Conservation (phyloP, 2,797 vertebrate species). For the Amblyraja radiata region DNA sequence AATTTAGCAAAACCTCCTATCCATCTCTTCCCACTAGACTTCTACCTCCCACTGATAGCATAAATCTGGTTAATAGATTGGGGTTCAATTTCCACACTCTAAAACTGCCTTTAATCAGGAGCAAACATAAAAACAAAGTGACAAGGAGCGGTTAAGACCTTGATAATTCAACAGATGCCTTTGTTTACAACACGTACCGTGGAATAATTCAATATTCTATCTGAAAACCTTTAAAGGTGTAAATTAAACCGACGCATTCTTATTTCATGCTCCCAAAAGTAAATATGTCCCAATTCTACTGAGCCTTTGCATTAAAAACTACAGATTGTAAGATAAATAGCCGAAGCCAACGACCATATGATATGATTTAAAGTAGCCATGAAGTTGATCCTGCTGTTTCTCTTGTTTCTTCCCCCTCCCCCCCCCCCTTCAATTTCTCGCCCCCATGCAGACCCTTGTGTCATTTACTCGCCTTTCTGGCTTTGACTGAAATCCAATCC, state of each 20-base stretch:
- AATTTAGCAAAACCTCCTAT: not conserved
- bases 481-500: constrained; percentile 4
- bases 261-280: not conserved
- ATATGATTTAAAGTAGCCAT: not conserved
- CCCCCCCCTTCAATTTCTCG: not conserved
- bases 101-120: constrained; percentile 12
- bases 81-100: not conserved
- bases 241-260: not conserved
- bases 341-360: not conserved
- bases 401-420: not conserved
- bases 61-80: not conserved
- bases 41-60: not conserved
- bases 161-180: not conserved
- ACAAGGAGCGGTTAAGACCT: not conserved
- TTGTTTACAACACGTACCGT: not conserved
- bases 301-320: not conserved
- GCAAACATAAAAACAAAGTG: not conserved
- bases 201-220: not conserved
- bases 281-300: not conserved
- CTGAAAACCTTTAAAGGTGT: not conserved
- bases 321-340: not conserved
- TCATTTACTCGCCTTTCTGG: not conserved
- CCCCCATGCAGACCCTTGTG: not conserved
- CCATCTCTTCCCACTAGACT: not conserved
- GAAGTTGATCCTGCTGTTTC: not conserved